phyloP scores from a whole-genome alignment of 1,140 invertebrate genomes.

The Drosophila sucinea region DNA sequence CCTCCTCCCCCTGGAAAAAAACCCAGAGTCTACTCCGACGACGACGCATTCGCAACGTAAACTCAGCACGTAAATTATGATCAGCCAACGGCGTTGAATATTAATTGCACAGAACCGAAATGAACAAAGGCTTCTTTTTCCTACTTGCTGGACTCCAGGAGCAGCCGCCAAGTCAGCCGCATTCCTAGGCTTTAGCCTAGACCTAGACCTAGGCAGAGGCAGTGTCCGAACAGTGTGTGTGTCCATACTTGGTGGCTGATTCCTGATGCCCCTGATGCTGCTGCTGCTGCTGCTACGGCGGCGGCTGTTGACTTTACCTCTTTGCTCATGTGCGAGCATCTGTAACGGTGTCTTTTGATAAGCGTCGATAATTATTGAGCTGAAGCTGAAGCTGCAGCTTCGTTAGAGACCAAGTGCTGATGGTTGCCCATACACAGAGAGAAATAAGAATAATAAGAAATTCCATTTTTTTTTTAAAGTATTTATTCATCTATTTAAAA shows the following conservation, averaged over 20 bases:
- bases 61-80: conserved; percentile 83
- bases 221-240: conserved; percentile 13
- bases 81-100: conserved; percentile 83
- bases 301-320: conserved; percentile 39
- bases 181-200: conserved; percentile 5
- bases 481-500: too few relatives aligned
- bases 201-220: background rate
- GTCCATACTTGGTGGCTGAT: conserved; percentile 63
- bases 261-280: background rate
- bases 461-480: too few relatives aligned
- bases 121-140: conserved; percentile 66
- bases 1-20: conserved; percentile 38
- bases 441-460: background rate
- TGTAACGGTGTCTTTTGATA: conserved; percentile 80
- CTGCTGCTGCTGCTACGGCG: background rate
- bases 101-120: conserved; percentile 82
- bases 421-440: conserved; percentile 4
- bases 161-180: conserved; percentile 10
- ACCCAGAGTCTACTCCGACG: background rate
- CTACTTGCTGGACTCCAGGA: conserved; percentile 7
- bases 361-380: conserved; percentile 80
- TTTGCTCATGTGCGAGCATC: conserved; percentile 70
- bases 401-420: conserved; percentile 45
- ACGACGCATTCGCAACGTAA: conserved; percentile 48
- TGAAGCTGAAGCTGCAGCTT: conserved; percentile 39